Conservation (phyloP, 1,140 invertebrate genomes). For the Homarus americanus region DNA sequence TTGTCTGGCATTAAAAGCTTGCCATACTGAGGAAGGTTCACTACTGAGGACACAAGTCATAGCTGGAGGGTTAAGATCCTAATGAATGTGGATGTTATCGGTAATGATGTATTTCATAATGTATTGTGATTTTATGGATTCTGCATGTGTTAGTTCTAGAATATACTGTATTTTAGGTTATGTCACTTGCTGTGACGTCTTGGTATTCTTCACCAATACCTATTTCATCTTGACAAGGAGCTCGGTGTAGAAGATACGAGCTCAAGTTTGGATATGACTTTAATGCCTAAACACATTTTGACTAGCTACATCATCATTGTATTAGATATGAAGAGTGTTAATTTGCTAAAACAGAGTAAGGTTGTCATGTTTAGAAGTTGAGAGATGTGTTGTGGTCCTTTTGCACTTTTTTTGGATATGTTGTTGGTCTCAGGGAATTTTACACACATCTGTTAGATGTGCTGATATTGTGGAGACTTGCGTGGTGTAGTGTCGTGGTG, state of each 20-base stretch:
- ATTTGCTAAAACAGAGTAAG: too few species aligned
- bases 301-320: not conserved
- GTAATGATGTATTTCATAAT: not conserved
- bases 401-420: not conserved
- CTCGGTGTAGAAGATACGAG: not conserved
- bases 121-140: not conserved
- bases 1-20: too few species aligned
- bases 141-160: conserved; percentile 2
- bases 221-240: not conserved
- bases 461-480: not conserved
- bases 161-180: not conserved
- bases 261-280: not conserved
- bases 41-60: not conserved
- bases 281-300: not conserved
- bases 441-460: not conserved
- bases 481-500: not conserved
- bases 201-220: not conserved
- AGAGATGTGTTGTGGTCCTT: not conserved
- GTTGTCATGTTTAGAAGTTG: not conserved
- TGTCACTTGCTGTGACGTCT: not conserved
- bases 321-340: not conserved
- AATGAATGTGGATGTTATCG: not conserved
- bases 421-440: not conserved
- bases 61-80: conserved; percentile 8
- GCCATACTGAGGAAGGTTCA: too few species aligned